Percentiles rank a stretch among this genome's conserved stretches.
phyloP scores from a whole-genome alignment of 1,140 invertebrate species.

The Oreohelix idahoensis region DNA sequence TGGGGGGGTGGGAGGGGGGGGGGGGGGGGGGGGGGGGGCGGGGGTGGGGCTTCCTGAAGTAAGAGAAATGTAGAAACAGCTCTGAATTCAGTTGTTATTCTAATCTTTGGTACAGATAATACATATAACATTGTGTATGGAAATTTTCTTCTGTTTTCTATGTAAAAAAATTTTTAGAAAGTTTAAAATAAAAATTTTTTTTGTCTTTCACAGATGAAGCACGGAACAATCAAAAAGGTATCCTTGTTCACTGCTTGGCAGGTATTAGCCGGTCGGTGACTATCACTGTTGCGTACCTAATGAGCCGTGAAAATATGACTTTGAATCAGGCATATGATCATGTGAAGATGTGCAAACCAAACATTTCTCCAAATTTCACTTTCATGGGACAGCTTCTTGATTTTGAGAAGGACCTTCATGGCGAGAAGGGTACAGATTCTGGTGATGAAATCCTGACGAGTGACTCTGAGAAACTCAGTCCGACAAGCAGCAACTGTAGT shows the following conservation, averaged over 20 bases:
- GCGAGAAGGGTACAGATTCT: constrained; percentile 19
- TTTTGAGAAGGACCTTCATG: constrained; percentile 79
- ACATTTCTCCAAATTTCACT: constrained; percentile 96
- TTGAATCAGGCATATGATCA: constrained; percentile 95
- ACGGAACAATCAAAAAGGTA: constrained; percentile 81
- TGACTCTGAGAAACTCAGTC: constrained; percentile 37
- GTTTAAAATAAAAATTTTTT: too few relatives aligned
- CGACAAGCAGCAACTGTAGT: constrained; percentile 33
- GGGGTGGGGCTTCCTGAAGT: too few relatives aligned
- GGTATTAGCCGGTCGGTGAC: constrained; percentile 72
- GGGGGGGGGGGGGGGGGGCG: too few relatives aligned
- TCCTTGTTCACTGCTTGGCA: constrained; percentile 72
- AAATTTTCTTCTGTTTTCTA: too few relatives aligned
- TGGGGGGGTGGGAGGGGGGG: too few relatives aligned
- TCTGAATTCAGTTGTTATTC: too few relatives aligned
- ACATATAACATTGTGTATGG: too few relatives aligned
- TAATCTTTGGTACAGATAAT: too few relatives aligned
- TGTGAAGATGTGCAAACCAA: constrained; percentile 90
- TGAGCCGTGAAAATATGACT: constrained; percentile 80
- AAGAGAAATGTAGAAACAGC: too few relatives aligned
- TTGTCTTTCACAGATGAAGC: constrained; percentile 85
- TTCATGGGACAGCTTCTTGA: constrained; percentile 96
- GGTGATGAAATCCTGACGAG: constrained; percentile 20
- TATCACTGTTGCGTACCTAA: constrained; percentile 72
- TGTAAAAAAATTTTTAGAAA: too few relatives aligned